A percentile compares a stretch with the other conserved stretches of the same genome.
Conservation (phyloP, 2,797 vertebrate genomes). For the Crax fasciolata region DNA sequence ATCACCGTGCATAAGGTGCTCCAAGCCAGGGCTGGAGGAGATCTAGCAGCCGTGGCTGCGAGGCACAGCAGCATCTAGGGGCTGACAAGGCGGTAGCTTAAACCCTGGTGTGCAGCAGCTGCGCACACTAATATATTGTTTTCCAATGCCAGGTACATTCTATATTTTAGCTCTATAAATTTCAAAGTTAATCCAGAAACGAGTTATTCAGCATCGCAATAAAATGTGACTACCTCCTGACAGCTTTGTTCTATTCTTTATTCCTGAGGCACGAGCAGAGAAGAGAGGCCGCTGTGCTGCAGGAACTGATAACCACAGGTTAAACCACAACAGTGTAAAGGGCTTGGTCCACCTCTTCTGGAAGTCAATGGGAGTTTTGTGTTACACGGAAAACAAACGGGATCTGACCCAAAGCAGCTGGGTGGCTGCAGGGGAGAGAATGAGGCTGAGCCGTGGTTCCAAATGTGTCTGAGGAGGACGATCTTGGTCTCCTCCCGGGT, state of each 20-base stretch:
- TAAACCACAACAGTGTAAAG: not conserved
- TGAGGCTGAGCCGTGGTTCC: not conserved
- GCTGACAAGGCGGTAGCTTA: conserved; percentile 24
- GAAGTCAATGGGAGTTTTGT: not conserved
- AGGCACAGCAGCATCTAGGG: not conserved
- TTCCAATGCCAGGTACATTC: conserved; percentile 57
- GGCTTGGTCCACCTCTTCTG: not conserved
- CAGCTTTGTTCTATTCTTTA: conserved; percentile 45
- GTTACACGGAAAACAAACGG: not conserved
- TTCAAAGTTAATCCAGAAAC: conserved; percentile 64
- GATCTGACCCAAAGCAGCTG: not conserved
- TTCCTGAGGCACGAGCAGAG: not conserved
- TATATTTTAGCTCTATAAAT: conserved; percentile 49
- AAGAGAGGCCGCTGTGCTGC: not conserved
- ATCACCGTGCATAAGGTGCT: not conserved
- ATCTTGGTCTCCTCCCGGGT: not conserved
- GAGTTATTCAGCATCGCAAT: conserved; percentile 61
- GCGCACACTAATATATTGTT: conserved; percentile 43
- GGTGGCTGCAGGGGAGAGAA: not conserved
- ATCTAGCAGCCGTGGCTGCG: not conserved
- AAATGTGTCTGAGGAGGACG: not conserved
- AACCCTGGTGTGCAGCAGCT: conserved; percentile 21
- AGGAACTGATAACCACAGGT: not conserved
- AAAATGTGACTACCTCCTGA: conserved; percentile 56
- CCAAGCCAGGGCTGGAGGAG: not conserved